Conservation (phyloP, 2,888 invertebrate genomes). For the Noctua janthina region DNA sequence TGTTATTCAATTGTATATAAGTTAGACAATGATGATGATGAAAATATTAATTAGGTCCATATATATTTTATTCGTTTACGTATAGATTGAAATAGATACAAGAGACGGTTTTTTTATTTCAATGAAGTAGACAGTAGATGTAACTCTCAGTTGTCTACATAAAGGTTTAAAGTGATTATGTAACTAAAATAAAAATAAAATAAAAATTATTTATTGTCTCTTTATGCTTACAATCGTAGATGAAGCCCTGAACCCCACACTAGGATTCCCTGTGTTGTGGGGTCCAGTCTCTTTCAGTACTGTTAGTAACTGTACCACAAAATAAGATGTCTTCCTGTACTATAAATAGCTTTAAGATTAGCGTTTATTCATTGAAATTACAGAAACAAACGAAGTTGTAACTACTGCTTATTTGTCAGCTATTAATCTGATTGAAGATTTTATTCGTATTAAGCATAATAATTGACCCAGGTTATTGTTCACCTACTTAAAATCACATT, state of each 20-base stretch:
- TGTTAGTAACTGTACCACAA: neutral
- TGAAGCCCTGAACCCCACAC: too few relatives aligned
- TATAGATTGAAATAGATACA: neutral
- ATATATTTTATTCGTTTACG: neutral
- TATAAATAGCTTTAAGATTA: conserved; percentile 27
- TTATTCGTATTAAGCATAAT: neutral
- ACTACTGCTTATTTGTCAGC: conserved; percentile 10
- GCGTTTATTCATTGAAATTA: conserved; percentile 3
- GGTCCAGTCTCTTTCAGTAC: too few relatives aligned
- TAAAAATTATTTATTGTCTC: too few relatives aligned
- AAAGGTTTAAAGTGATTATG: neutral
- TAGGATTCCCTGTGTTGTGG: too few relatives aligned
- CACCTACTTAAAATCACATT: neutral
- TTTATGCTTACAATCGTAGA: too few relatives aligned
- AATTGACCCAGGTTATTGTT: neutral
- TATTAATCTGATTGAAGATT: conserved; percentile 15
- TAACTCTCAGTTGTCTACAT: neutral
- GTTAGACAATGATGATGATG: neutral
- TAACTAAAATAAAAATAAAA: too few relatives aligned
- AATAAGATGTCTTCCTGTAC: conserved; percentile 38
- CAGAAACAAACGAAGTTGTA: neutral
- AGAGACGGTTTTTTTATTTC: neutral
- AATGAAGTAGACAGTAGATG: neutral
- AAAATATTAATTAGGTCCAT: conserved; percentile 25
- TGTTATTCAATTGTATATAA: conserved; percentile 24